Percentiles rank a stretch among this genome's conserved stretches.
Conservation (phyloP, 2,888 invertebrate species). For the Mellilla xanthometata region DNA sequence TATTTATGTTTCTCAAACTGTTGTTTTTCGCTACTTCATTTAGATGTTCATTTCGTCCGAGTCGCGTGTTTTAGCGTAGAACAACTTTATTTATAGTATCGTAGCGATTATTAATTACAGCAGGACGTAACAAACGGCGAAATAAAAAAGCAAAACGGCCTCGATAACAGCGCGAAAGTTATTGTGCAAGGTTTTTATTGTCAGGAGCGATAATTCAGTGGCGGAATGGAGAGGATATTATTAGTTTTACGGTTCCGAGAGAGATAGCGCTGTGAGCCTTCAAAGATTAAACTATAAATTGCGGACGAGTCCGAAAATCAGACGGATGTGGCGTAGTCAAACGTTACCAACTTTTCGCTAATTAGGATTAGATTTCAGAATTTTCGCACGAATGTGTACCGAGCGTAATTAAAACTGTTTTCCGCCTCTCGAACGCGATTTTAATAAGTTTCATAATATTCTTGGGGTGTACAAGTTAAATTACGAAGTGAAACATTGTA, state of each 20-base stretch:
- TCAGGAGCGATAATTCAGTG: constrained; percentile 8
- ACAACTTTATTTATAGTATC: constrained; percentile 26
- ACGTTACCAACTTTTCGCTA: constrained; percentile 32
- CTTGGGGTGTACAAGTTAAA: constrained; percentile 6
- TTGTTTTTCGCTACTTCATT: constrained; percentile 15
- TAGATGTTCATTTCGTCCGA: constrained; percentile 18
- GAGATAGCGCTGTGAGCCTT: constrained; percentile 22
- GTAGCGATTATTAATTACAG: constrained; percentile 25
- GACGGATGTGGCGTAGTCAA: constrained; percentile 22
- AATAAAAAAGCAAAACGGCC: constrained; percentile 31
- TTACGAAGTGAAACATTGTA: constrained; percentile 15
- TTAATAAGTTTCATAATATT: constrained; percentile 16
- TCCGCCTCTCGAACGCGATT: neutral
- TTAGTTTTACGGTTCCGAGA: constrained; percentile 15
- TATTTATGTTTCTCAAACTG: constrained; percentile 5
- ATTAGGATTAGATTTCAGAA: constrained; percentile 22
- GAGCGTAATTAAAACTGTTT: constrained; percentile 7
- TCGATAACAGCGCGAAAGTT: constrained; percentile 28
- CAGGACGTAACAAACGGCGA: constrained; percentile 23
- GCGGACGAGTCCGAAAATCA: constrained; percentile 31
- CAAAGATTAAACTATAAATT: constrained; percentile 40
- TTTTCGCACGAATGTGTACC: neutral
- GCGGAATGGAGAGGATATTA: constrained; percentile 13
- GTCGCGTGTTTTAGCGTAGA: constrained; percentile 20
- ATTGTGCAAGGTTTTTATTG: constrained; percentile 16